phyloP scores from a whole-genome alignment of 2,888 invertebrate species.

The Diabrotica balteata region DNA sequence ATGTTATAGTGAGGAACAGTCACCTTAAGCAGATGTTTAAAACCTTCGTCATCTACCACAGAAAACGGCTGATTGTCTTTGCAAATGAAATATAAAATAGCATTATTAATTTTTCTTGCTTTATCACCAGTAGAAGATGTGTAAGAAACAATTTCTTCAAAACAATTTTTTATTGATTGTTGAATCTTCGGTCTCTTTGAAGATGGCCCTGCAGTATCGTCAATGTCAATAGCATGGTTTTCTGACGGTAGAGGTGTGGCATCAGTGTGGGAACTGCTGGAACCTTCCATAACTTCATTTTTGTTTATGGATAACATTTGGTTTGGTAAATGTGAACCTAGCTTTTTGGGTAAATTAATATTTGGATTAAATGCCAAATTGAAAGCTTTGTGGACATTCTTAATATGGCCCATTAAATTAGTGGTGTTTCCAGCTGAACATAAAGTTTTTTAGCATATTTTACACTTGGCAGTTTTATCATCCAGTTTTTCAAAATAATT shows the following conservation, averaged over 20 bases:
- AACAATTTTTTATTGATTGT: not conserved
- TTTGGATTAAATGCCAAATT: not conserved
- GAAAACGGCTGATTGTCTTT: constrained; percentile 19
- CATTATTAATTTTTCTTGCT: constrained; percentile 19
- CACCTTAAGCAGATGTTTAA: too few relatives aligned
- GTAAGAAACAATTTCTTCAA: not conserved
- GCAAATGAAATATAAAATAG: constrained; percentile 16
- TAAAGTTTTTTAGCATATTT: constrained; percentile 2
- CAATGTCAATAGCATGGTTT: not conserved
- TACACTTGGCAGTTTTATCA: constrained; percentile 8
- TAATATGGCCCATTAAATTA: constrained; percentile 11
- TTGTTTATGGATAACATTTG: not conserved
- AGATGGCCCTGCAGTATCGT: not conserved
- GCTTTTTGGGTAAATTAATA: not conserved
- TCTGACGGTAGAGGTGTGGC: not conserved
- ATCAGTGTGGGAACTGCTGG: not conserved
- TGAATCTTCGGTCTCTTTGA: not conserved
- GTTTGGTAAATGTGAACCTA: not conserved
- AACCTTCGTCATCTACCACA: constrained; percentile 24
- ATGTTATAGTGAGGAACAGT: too few relatives aligned
- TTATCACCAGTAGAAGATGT: constrained; percentile 6
- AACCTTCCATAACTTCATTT: not conserved
- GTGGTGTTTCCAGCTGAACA: constrained; percentile 6
- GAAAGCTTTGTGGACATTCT: not conserved
- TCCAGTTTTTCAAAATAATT: constrained; percentile 9